These are phyloP conservation scores for Anastrepha ludens DNA, from an alignment of 1,140 invertebrate species.

Conservation along the genomic window DNA sequence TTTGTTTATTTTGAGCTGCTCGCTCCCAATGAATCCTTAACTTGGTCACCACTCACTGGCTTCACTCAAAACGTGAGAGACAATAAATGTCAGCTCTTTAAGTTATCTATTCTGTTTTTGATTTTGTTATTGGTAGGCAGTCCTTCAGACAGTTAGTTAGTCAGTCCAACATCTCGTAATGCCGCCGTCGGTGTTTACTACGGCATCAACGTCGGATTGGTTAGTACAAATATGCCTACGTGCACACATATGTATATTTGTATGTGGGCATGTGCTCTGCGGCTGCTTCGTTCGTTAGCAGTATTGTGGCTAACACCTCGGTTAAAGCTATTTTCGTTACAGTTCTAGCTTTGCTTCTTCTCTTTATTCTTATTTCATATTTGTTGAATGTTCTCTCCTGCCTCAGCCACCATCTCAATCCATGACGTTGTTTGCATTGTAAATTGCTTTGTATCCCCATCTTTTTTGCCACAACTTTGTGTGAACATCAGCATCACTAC, in stretches of 20 bases:
- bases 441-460: slow-evolving; percentile 1
- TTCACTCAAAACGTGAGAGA: no score
- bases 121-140: neutral
- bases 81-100: no score
- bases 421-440: slow-evolving; percentile 12
- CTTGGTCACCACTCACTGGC: neutral
- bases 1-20: no score
- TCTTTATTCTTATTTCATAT: neutral
- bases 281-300: slow-evolving; percentile 2
- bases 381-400: neutral
- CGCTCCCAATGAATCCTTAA: neutral
- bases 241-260: neutral
- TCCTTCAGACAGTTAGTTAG: neutral
- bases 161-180: neutral
- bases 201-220: neutral
- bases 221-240: no score
- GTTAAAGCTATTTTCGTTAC: slow-evolving; percentile 13
- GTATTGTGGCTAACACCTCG: slow-evolving; percentile 34
- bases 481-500: slow-evolving; percentile 4
- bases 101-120: no score
- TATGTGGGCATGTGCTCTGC: neutral
- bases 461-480: neutral
- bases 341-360: neutral
- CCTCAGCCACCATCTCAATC: neutral
- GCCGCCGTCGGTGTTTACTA: no score